A percentile compares a stretch with the other conserved stretches of the same genome.
Evolutionary conservation across 2,113 vertebrate genomes (phyloP).

Genomic region (Otis tarda): DNA sequence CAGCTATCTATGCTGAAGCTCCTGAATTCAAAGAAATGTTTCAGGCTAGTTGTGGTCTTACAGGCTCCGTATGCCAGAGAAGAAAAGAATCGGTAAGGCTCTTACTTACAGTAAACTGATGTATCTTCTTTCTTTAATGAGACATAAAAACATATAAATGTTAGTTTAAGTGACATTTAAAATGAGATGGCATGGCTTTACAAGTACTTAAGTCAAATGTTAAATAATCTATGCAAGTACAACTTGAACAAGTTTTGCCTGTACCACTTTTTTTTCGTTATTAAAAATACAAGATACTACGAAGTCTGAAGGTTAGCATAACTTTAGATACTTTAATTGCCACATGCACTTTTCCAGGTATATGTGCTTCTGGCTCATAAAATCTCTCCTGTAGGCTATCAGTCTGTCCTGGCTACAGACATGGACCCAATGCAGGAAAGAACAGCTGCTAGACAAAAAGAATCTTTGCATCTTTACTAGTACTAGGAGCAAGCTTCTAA

Average conservation of each 20-base stretch:
- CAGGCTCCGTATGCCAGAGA: constrained; percentile 87
- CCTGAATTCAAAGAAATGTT: constrained; percentile 86
- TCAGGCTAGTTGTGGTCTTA: constrained; percentile 87
- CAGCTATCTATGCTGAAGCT: constrained; percentile 84
- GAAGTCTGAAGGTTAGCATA: neutral
- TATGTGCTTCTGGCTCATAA: constrained; percentile 87
- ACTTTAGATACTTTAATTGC: neutral
- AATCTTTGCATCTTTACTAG: constrained; percentile 85
- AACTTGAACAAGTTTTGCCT: neutral
- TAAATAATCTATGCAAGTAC: neutral
- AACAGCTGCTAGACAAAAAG: constrained; percentile 88
- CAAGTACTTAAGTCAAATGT: neutral
- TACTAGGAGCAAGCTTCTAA: neutral
- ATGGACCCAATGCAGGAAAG: constrained; percentile 91
- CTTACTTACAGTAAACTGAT: neutral
- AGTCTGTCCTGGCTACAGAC: constrained; percentile 88
- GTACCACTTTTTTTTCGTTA: neutral
- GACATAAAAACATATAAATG: neutral
- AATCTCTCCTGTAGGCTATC: constrained; percentile 88
- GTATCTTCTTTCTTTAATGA: neutral
- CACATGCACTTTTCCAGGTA: constrained; percentile 64
- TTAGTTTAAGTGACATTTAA: neutral
- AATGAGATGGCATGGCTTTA: neutral
- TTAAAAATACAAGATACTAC: neutral
- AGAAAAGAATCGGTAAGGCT: constrained; percentile 85